A percentile compares a stretch with the other conserved stretches of the same genome.
phyloP scores from a whole-genome alignment of 2,797 vertebrate species.

The Gymnoscopelus microlampas region DNA sequence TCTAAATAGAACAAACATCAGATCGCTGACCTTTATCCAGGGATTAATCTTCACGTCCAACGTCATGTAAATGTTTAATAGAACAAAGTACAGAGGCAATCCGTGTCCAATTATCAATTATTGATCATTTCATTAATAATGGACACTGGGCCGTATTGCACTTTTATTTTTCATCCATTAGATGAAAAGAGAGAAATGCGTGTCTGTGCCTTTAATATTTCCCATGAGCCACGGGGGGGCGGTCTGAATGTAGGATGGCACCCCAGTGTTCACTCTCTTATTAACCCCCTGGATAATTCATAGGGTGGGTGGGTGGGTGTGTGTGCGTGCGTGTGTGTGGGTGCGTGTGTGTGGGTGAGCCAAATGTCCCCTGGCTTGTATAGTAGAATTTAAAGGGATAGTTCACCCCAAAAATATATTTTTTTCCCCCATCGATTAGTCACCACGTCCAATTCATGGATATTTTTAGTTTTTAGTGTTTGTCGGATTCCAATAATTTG shows the following conservation, averaged over 20 bases:
- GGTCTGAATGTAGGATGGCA: background rate
- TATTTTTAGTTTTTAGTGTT: too few species aligned
- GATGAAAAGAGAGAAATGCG: background rate
- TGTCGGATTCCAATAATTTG: too few species aligned
- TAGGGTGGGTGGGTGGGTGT: background rate
- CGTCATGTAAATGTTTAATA: background rate
- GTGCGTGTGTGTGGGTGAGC: background rate
- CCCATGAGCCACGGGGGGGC: too few species aligned
- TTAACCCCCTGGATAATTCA: slow-evolving; percentile 6
- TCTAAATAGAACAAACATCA: background rate
- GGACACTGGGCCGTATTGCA: background rate
- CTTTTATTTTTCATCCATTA: background rate
- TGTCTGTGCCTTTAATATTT: background rate
- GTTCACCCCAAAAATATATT: too few species aligned
- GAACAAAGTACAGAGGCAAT: background rate
- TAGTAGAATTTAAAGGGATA: too few species aligned
- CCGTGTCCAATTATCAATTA: background rate
- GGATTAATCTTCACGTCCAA: background rate
- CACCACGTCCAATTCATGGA: too few species aligned
- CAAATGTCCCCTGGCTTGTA: too few species aligned
- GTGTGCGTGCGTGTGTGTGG: background rate
- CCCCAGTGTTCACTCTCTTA: background rate
- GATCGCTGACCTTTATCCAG: slow-evolving; percentile 2
- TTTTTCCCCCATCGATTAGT: too few species aligned
- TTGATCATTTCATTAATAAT: slow-evolving; percentile 6